phyloP scores from a whole-genome alignment of 2,113 vertebrate genomes.

The Myrmophylax atrothorax region DNA sequence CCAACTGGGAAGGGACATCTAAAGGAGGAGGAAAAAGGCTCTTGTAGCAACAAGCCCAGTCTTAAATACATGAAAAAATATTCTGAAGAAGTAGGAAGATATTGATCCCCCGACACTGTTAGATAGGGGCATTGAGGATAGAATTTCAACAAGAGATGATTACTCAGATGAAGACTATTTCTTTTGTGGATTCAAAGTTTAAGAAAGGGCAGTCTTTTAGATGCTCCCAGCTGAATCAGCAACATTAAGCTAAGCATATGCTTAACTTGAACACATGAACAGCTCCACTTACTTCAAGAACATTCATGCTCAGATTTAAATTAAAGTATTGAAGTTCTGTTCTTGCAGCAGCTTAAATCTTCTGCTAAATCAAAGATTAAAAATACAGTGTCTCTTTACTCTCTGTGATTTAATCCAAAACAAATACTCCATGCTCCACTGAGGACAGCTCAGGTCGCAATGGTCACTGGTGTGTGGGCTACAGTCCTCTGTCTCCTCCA shows the following conservation, averaged over 20 bases:
- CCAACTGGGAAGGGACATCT: constrained; percentile 19
- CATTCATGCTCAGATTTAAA: not conserved
- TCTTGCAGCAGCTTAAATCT: not conserved
- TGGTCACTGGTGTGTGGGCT: not conserved
- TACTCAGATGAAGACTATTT: not conserved
- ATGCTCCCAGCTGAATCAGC: not conserved
- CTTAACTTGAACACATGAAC: not conserved
- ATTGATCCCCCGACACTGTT: not conserved
- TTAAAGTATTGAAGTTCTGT: not conserved
- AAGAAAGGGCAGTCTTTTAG: not conserved
- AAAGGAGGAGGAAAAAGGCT: constrained; percentile 6
- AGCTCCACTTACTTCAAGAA: not conserved
- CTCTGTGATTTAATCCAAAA: not conserved
- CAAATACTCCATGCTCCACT: not conserved
- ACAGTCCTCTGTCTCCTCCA: not conserved
- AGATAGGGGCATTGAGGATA: not conserved
- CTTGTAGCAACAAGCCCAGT: not conserved
- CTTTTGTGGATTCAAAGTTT: not conserved
- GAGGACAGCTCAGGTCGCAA: not conserved
- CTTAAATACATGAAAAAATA: not conserved
- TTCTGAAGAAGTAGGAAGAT: not conserved
- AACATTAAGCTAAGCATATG: not conserved
- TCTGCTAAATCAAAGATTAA: constrained; percentile 1
- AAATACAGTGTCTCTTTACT: not conserved
- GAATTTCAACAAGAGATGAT: not conserved